Conservation (phyloP, 2,113 vertebrate species). For the Azemiops feae region DNA sequence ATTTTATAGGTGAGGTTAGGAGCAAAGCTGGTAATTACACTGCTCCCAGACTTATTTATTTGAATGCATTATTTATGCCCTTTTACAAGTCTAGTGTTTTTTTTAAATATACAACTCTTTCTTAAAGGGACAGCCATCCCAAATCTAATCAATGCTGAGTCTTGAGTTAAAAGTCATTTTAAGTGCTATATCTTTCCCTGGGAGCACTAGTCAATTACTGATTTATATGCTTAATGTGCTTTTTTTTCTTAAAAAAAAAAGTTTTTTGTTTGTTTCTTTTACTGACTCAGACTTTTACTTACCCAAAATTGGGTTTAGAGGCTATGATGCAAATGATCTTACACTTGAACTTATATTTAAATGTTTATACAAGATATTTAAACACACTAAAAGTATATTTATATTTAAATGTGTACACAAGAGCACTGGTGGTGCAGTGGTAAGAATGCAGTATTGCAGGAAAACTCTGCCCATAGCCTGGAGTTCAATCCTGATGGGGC, state of each 20-base stretch:
- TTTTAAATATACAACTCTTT: constrained; percentile 19
- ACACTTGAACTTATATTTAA: not conserved
- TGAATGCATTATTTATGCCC: constrained; percentile 32
- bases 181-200: not conserved
- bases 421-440: not conserved
- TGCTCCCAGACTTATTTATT: constrained; percentile 19
- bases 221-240: not conserved
- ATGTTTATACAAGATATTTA: not conserved
- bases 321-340: not conserved
- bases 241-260: not conserved
- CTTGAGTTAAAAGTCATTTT: constrained; percentile 10
- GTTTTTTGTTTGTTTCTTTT: not conserved
- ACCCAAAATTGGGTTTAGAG: not conserved
- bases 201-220: not conserved
- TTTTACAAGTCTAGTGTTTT: constrained; percentile 1
- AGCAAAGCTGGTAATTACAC: constrained; percentile 5
- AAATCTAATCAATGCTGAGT: constrained; percentile 11
- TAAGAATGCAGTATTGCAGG: not conserved
- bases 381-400: not conserved
- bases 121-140: constrained; percentile 4
- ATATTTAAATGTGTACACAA: not conserved
- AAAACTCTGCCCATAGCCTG: not conserved
- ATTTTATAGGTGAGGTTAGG: constrained; percentile 2
- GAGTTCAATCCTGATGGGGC: not conserved
- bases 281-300: not conserved